These are phyloP conservation scores for Pandion haliaetus DNA, from an alignment of 2,113 vertebrate genomes.

Conservation along the genomic window DNA sequence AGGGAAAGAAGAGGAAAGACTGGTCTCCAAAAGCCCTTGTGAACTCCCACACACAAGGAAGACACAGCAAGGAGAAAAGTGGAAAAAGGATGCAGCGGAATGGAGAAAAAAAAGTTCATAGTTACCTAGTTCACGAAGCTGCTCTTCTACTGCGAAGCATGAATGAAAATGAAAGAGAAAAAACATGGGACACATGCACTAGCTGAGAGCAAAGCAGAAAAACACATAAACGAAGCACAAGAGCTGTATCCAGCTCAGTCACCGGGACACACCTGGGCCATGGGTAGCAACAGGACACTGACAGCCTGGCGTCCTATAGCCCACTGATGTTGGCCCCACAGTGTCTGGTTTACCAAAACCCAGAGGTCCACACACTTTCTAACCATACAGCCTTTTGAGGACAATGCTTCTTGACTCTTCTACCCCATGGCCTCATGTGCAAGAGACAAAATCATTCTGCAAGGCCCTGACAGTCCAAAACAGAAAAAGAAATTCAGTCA, in stretches of 20 bases:
- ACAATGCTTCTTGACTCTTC: not conserved
- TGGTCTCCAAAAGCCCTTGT: not conserved
- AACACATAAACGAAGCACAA: not conserved
- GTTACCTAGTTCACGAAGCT: slow-evolving; percentile 40
- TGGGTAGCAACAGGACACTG: not conserved
- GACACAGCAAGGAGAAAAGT: fast-evolving
- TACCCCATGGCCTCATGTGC: not conserved
- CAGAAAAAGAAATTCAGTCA: not conserved
- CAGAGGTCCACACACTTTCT: not conserved
- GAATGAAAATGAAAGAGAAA: slow-evolving; percentile 22
- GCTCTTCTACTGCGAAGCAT: not conserved
- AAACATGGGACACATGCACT: not conserved
- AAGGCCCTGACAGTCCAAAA: not conserved
- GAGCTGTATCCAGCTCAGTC: not conserved
- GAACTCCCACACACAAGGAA: not conserved
- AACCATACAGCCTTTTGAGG: not conserved
- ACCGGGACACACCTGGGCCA: not conserved
- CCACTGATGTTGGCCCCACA: not conserved
- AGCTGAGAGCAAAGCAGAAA: not conserved
- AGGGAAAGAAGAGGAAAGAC: not conserved
- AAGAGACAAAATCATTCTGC: not conserved
- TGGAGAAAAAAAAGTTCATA: not conserved
- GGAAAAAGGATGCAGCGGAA: not conserved
- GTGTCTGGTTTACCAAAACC: not conserved
- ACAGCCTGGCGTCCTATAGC: not conserved